A percentile compares a stretch with the other conserved stretches of the same genome.
Conservation (phyloP, 1,140 invertebrate species). For the Nomia melanderi region DNA sequence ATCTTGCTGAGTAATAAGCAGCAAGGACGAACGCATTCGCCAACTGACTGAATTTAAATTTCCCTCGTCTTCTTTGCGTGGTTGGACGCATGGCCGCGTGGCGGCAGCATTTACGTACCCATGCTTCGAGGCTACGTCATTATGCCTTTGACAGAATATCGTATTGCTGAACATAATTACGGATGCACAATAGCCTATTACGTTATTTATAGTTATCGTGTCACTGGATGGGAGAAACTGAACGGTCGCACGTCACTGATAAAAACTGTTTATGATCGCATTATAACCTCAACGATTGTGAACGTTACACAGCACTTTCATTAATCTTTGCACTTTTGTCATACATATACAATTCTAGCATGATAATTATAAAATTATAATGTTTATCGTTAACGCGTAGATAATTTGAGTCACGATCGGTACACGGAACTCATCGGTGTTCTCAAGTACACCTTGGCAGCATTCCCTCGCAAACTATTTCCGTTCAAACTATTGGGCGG, state of each 20-base stretch:
- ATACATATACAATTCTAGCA: not conserved
- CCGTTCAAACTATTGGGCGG: not conserved
- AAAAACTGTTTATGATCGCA: conserved; percentile 2
- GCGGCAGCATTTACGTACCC: conserved; percentile 51
- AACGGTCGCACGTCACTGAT: not conserved
- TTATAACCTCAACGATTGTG: conserved; percentile 47
- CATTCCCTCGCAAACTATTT: not conserved
- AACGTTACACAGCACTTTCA: conserved; percentile 12
- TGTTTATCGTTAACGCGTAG: not conserved
- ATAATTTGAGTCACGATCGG: not conserved
- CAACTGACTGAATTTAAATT: conserved; percentile 32
- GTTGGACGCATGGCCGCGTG: conserved; percentile 25
- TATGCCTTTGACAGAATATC: conserved; percentile 52
- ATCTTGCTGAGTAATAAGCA: conserved; percentile 53
- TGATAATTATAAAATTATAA: not conserved
- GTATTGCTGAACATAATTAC: conserved; percentile 29
- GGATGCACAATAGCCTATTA: conserved; percentile 17
- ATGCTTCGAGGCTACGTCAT: conserved; percentile 49
- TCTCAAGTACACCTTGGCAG: not conserved
- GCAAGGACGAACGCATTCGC: conserved; percentile 26
- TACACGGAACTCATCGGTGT: conserved; percentile 6
- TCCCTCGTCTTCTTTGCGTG: conserved; percentile 13
- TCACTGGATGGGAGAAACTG: not conserved
- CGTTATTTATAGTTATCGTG: conserved; percentile 45
- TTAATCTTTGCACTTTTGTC: not conserved